Evolutionary conservation across 1,140 invertebrate species (phyloP), one percentile per base, ranked within the genome.

Genomic region (Neodiprion pinetum): DNA sequence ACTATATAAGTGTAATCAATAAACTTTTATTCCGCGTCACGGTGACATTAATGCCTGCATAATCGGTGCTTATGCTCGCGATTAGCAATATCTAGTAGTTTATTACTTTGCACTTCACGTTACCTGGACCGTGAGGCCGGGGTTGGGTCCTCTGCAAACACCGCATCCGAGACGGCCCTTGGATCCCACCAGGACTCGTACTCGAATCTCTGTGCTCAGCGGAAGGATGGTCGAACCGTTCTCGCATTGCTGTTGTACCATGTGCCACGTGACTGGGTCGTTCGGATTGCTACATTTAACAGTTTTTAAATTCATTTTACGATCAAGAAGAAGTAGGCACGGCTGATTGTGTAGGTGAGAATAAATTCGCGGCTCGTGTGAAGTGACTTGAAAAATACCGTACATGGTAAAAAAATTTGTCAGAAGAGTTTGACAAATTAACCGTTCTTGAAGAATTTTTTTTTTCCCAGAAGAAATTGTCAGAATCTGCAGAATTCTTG

Each of bases 251-350:
- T 85, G 83, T 28, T 92, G 90, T 12, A 95, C 92, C 82, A 95
- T 93, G 81, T 93, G 93, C 94, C 94, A 95, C 48, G 93, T 94
- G 48, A 95, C 89, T 50, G 92, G 89, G 82, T 95, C 94, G 74
- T 91, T 91, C 65, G 90, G 88, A 84, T 92, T 92, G 72, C 92
- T 93, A 79, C 28, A 5, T 61, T 61, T 0, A 61, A 61, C 0
- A 14, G 53, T 61, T 7, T 61, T 61, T 61, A 61, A 14, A 14
- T 9, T 61, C 5, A 0, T 40, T 40, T 40, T 40, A 40, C 5
- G 28, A 40, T 40, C 28, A 40, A 40, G 28, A 40, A 40, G 28
- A 40, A 40, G 5, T 40, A 40, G 17, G 12, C 9, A 8, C 65
- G 21, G 50, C 65, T 47, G 1, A 23, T 50, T 9, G 23, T 67